Conservation (phyloP, 2,113 vertebrate genomes). For the Etheostoma cragini region DNA sequence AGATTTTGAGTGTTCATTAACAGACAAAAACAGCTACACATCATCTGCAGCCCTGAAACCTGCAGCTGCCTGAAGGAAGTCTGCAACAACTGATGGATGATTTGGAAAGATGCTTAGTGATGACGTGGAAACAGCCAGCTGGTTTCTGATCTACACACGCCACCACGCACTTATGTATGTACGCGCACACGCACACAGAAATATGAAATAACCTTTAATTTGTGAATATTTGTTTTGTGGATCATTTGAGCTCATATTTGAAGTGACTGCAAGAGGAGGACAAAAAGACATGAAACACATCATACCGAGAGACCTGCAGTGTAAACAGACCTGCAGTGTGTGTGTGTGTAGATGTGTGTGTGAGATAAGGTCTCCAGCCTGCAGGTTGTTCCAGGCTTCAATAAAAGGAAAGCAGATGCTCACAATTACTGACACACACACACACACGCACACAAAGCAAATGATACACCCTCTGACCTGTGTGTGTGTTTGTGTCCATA, state of each 20-base stretch:
- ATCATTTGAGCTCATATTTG: background rate
- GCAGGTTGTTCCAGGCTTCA: slow-evolving; percentile 74
- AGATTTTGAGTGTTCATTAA: no score
- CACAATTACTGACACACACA: slow-evolving; percentile 64
- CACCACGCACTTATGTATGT: background rate
- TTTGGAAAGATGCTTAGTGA: background rate
- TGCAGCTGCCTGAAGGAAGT: background rate
- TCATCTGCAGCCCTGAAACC: background rate
- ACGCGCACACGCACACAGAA: background rate
- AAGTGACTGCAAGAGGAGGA: background rate
- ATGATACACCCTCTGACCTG: background rate
- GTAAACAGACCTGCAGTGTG: slow-evolving; percentile 46
- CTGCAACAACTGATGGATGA: background rate
- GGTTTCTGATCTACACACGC: background rate
- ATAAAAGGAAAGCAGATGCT: slow-evolving; percentile 76
- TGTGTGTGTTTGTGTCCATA: slow-evolving; percentile 33
- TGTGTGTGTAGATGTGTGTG: slow-evolving; percentile 39
- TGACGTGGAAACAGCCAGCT: background rate
- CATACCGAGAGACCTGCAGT: background rate
- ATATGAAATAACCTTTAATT: background rate
- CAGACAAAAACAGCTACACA: background rate
- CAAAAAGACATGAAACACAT: slow-evolving; percentile 6
- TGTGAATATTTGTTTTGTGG: background rate
- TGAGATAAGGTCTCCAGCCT: slow-evolving; percentile 69
- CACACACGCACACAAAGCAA: slow-evolving; percentile 19